Evolutionary conservation across 2,888 invertebrate genomes (phyloP).

Genomic region (Vesta saturnalis): DNA sequence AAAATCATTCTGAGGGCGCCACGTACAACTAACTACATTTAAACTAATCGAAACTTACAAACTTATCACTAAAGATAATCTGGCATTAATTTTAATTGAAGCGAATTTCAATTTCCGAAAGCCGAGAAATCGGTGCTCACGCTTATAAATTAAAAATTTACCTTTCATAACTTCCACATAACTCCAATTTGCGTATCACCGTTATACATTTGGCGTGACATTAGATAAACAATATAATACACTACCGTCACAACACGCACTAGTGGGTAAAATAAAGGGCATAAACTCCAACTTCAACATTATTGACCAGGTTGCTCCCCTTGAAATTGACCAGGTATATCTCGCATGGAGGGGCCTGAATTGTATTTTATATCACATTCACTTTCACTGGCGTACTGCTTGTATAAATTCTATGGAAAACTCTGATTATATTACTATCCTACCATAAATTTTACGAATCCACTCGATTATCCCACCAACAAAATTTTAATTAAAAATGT

Average conservation of each 20-base stretch:
- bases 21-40: slow-evolving; percentile 13
- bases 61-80: slow-evolving; percentile 2
- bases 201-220: slow-evolving; percentile 14
- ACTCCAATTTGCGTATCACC: slow-evolving; percentile 17
- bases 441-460: slow-evolving; percentile 15
- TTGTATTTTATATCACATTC: slow-evolving; percentile 32
- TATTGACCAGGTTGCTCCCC: slow-evolving; percentile 58
- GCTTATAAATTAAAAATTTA: slow-evolving; percentile 14
- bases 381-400: slow-evolving; percentile 36
- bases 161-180: slow-evolving; percentile 34
- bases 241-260: slow-evolving; percentile 34
- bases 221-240: slow-evolving; percentile 23
- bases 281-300: slow-evolving; percentile 45
- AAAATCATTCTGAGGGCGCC: slow-evolving; percentile 30
- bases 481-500: slow-evolving; percentile 11
- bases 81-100: slow-evolving; percentile 9
- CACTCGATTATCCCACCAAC: slow-evolving; percentile 11
- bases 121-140: not conserved
- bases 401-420: slow-evolving; percentile 12
- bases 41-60: slow-evolving; percentile 11
- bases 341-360: slow-evolving; percentile 35
- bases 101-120: not conserved
- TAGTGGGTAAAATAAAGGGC: slow-evolving; percentile 28
- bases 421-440: slow-evolving; percentile 10
- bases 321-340: slow-evolving; percentile 54